A percentile compares a stretch with the other conserved stretches of the same genome.
Conservation (phyloP, 2,888 invertebrate species). For the Agonum fuliginosum region DNA sequence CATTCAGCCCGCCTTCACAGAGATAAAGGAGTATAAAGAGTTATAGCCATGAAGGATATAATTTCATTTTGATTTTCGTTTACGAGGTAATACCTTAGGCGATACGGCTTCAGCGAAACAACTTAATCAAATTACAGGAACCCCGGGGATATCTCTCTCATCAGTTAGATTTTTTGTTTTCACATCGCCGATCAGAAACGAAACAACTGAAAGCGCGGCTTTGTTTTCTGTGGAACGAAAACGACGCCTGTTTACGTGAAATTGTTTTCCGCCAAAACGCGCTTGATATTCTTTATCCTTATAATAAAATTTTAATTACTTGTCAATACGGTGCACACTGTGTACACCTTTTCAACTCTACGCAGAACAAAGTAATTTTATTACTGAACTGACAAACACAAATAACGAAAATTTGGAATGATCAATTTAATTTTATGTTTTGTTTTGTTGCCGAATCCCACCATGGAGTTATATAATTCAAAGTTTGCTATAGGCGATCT, state of each 20-base stretch:
- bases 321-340: constrained; percentile 9
- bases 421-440: constrained; percentile 8
- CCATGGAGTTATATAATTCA: no score
- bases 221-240: constrained; percentile 23
- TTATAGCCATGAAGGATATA: constrained; percentile 33
- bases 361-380: constrained; percentile 10
- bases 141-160: constrained; percentile 37
- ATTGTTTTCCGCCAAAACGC: constrained; percentile 18
- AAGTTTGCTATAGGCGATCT: no score
- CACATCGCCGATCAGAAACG: constrained; percentile 36
- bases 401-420: constrained; percentile 4
- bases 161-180: constrained; percentile 44
- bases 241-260: constrained; percentile 9
- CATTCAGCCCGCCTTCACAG: neutral
- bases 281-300: constrained; percentile 31
- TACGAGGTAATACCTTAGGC: constrained; percentile 49
- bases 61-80: constrained; percentile 52
- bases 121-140: constrained; percentile 43
- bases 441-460: no score
- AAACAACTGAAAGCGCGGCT: constrained; percentile 21
- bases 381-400: constrained; percentile 30
- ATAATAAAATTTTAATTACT: constrained; percentile 38
- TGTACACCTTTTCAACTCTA: neutral
- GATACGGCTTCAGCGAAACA: constrained; percentile 18
- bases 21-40: constrained; percentile 29